Conservation (phyloP, 92 coral and sea anemone genomes). For the Diadumene lineata region DNA sequence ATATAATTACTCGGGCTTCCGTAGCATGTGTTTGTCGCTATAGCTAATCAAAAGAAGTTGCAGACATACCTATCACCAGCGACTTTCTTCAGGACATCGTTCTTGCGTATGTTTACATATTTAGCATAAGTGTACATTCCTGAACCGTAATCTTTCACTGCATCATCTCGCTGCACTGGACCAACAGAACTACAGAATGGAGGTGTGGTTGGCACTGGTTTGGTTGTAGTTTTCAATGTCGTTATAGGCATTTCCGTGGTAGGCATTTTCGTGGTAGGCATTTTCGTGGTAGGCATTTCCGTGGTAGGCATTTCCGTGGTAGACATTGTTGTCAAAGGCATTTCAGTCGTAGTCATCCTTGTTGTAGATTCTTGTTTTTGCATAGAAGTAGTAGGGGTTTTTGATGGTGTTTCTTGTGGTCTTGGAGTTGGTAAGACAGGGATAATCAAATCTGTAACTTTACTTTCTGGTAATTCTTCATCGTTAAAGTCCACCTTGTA, state of each 20-base stretch:
- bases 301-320: slow-evolving; percentile 25
- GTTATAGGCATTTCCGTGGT: slow-evolving; percentile 25
- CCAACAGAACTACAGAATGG: slow-evolving; percentile 26
- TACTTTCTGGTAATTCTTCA: slow-evolving; percentile 49
- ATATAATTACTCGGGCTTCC: no score
- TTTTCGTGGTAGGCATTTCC: neutral
- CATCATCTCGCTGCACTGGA: slow-evolving; percentile 9
- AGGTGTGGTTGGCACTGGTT: slow-evolving; percentile 15
- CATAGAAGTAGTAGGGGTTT: slow-evolving; percentile 8
- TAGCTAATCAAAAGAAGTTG: no score
- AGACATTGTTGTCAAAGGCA: neutral
- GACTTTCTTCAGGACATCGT: slow-evolving; percentile 30
- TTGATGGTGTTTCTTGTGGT: slow-evolving; percentile 8
- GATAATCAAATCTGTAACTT: slow-evolving; percentile 27
- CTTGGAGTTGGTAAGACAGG: slow-evolving; percentile 8
- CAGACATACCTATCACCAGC: slow-evolving; percentile 47
- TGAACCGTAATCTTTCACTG: slow-evolving; percentile 34
- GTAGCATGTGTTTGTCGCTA: no score
- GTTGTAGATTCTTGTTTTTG: neutral
- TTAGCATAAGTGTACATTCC: slow-evolving; percentile 46
- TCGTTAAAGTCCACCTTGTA: slow-evolving; percentile 40
- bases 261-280: slow-evolving; percentile 7
- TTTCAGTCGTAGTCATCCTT: neutral
- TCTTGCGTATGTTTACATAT: slow-evolving; percentile 13
- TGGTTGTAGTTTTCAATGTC: slow-evolving; percentile 12